Conservation (phyloP, 1,140 invertebrate genomes). For the Diachasma alloeum region DNA sequence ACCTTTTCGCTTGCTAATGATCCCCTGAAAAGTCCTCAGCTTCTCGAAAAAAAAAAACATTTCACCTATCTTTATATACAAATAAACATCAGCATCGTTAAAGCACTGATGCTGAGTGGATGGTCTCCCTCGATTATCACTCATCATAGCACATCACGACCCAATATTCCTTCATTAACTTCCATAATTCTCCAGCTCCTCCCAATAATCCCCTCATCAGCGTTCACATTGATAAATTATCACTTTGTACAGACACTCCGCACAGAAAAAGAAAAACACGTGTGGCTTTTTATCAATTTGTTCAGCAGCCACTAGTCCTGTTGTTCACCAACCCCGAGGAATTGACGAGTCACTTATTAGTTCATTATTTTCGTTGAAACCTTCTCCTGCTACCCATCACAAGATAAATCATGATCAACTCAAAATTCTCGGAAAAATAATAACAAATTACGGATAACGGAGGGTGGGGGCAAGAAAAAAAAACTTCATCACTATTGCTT, state of each 20-base stretch:
- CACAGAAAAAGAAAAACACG: constrained; percentile 1
- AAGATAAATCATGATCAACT: constrained; percentile 21
- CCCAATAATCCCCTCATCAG: constrained; percentile 11
- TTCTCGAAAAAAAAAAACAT: background rate
- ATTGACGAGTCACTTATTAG: constrained; percentile 49
- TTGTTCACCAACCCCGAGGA: constrained; percentile 57
- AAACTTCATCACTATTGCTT: constrained; percentile 24
- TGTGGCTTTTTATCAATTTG: constrained; percentile 19
- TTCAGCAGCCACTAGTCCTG: constrained; percentile 35
- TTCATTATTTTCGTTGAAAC: constrained; percentile 25
- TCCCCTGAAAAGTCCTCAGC: background rate
- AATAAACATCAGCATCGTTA: background rate
- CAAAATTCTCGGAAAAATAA: background rate
- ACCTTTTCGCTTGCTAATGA: background rate
- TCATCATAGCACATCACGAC: background rate
- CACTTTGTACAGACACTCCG: constrained; percentile 27
- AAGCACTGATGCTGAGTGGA: background rate
- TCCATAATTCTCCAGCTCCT: background rate
- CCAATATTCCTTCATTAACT: background rate
- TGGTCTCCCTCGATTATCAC: background rate
- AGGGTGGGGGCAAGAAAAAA: background rate
- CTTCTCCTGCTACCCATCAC: background rate
- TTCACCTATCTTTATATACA: constrained; percentile 7
- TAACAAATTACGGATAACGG: background rate
- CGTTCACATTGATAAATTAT: background rate